phyloP scores from a whole-genome alignment of 2,888 invertebrate species.

The Dryobota labecula region DNA sequence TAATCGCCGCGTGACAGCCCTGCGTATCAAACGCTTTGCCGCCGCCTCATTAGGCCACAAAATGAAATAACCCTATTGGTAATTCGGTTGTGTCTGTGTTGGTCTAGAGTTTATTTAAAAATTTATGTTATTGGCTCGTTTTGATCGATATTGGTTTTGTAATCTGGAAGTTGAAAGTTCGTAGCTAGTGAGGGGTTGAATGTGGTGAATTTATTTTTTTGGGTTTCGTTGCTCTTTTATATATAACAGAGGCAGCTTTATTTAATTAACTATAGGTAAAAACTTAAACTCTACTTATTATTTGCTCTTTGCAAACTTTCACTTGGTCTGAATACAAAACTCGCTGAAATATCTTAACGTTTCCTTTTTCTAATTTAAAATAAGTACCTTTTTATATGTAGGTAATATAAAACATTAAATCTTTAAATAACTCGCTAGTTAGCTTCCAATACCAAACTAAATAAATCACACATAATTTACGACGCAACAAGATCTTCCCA shows the following conservation, averaged over 20 bases:
- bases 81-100: constrained; percentile 37
- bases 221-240: background rate
- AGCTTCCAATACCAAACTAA: constrained; percentile 27
- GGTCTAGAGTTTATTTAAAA: constrained; percentile 20
- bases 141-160: constrained; percentile 19
- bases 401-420: background rate
- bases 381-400: constrained; percentile 1
- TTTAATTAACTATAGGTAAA: background rate
- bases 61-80: constrained; percentile 62
- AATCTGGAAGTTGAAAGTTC: background rate
- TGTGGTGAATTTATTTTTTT: background rate
- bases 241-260: no score
- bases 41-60: constrained; percentile 76
- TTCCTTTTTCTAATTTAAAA: background rate
- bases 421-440: constrained; percentile 23
- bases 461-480: constrained; percentile 63
- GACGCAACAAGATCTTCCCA: constrained; percentile 59
- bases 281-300: background rate
- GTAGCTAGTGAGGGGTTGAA: background rate
- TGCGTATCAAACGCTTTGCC: constrained; percentile 75
- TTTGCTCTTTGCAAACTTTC: background rate
- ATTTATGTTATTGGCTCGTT: background rate
- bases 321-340: background rate
- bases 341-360: background rate
- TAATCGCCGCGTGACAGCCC: constrained; percentile 76